Conservation (phyloP, 1,140 invertebrate species). For the Zelostemma sp. region DNA sequence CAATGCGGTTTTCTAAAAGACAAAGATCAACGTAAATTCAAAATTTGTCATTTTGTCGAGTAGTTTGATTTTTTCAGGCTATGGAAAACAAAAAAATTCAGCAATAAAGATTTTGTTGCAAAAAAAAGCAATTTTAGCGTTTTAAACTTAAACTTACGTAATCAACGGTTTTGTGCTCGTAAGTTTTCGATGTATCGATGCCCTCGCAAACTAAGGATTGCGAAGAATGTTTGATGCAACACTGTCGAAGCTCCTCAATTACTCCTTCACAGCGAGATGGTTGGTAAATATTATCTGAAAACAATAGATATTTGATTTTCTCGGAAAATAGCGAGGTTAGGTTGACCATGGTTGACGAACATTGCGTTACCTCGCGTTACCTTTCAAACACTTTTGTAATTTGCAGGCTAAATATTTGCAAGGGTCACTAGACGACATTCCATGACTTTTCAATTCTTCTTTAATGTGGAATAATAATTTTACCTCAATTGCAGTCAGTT, state of each 20-base stretch:
- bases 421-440: constrained; percentile 70
- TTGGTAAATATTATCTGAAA: constrained; percentile 78
- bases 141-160: constrained; percentile 55
- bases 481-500: too few species aligned
- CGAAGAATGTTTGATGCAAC: constrained; percentile 74
- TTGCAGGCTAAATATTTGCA: constrained; percentile 82
- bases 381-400: constrained; percentile 81
- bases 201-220: constrained; percentile 76
- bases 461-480: too few species aligned
- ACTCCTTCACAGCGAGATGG: constrained; percentile 73
- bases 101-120: neutral
- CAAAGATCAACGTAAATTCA: constrained; percentile 8
- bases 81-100: neutral
- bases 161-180: constrained; percentile 66
- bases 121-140: constrained; percentile 10
- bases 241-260: constrained; percentile 76
- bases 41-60: too few species aligned
- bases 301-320: constrained; percentile 37
- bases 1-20: constrained; percentile 50
- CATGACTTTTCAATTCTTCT: too few species aligned
- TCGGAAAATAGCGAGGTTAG: constrained; percentile 5
- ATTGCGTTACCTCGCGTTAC: constrained; percentile 68
- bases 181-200: constrained; percentile 72
- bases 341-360: constrained; percentile 12
- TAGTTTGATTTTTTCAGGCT: neutral